Base-by-base conservation (phyloP, 2,888 invertebrate genomes). In the Troides oblongomaculatus region DNA sequence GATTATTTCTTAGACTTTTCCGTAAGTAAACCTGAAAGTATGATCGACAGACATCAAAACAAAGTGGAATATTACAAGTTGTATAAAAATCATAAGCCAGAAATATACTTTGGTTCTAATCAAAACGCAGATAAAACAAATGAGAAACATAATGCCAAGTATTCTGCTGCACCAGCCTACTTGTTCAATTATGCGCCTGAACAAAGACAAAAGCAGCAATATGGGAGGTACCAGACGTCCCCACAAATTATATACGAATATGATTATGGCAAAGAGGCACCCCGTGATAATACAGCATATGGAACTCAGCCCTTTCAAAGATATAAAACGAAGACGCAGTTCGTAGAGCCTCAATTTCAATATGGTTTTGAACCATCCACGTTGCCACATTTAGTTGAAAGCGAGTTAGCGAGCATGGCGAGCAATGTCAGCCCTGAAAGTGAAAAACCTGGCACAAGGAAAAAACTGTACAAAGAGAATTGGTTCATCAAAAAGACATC, bases 401-500 rank as follows among this genome's bases (percentile, higher is more conserved):
- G 90, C 72, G 91, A 92, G 74, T 75, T 90, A 36, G 84, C 91
- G 21, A 86, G 92, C 12, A 90, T 91, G 89, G 88, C 90, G 3
- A 88, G 85, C 75, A 90, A 89, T 80, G 73, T 84, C 69, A 85
- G 84, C 74, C 86, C 88, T 46, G 85, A 89, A 78, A 89, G 85
- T 78, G 88, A 89, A 79, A 87, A 88, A 74, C 86, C 89, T 10
- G 89, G 85, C 46, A 81, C 81, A 74, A 84, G 88, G 72, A 92
- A 92, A 82, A 92, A 93, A 77, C 74, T 89, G 43, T 90, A 88
- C 77, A 87, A 89, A 84, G 92, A 92, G 78, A 93, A 92, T 76
- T 92, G 87, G 85, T 90, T 90, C 74, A 85, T 92, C 65, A 92
- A 92, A 78, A 89, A 92, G 83, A 89, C 90, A 17, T 89, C 84